Evolutionary conservation across 2,113 vertebrate genomes (phyloP), one percentile per base, ranked within the genome.

Genomic region (Stigmatopora nigra): DNA sequence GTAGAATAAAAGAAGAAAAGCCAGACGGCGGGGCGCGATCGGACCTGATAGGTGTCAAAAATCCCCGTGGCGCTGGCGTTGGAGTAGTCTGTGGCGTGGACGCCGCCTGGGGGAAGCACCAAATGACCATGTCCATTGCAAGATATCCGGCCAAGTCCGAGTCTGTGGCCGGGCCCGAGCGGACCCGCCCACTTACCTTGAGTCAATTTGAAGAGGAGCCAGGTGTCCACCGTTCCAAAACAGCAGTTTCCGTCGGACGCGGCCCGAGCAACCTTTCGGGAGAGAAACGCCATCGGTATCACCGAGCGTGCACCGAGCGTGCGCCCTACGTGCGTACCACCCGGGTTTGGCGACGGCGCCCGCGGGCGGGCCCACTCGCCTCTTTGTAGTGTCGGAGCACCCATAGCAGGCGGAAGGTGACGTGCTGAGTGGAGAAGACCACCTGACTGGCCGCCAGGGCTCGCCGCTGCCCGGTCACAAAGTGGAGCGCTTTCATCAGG

Each of bases 161-260:
- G 6, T 8, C 38, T 41, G 38, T 41, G 2, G 9, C 38, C 5
- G 31, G 19, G 57, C 63, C 11, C 60, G 44, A 36, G 12, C 19
- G 72, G 61, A 69, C 62, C 2, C 2, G 4, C 38, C 9, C 38
- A 7, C 38, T 41, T 15, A 89, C 97, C 96, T 91, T 95, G 94
- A 9, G 95, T 98, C 62, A 98, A 91, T 76, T 92, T 97, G 73
- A 94, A 89, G 51, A 99, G 84, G 13, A 98, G 89, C 96, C 96
- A 99, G 0, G 95, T 94, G 72, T 99, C 97, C 60, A 98, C 69
- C 12, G 95, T 98, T 63, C 96, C 96, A 87, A 99, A 98, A 84
- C 92, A 97, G 82, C 97, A 99, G 68, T 89, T 92, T 10, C 80
- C 91, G 70, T 94, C 90, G 76, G 80, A 85, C 4, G 89, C 83